These are phyloP conservation scores for Netelia fuscicornis DNA, from an alignment of 2,888 invertebrate species.

Conservation along the genomic window DNA sequence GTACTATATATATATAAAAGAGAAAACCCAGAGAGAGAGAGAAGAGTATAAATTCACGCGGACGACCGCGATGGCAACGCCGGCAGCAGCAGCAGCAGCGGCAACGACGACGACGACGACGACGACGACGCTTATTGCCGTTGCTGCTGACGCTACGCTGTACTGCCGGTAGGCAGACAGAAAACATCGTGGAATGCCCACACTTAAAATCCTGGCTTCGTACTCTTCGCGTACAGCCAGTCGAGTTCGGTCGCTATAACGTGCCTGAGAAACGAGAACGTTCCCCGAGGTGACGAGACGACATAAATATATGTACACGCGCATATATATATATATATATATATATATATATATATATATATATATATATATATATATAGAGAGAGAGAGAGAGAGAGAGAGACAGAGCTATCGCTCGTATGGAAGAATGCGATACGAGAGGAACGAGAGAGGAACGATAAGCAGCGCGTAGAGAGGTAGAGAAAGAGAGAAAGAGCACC, in stretches of 20 bases:
- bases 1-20: conserved; percentile 26
- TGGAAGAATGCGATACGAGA: conserved; percentile 15
- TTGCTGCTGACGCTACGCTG: conserved; percentile 21
- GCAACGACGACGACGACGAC: conserved; percentile 56
- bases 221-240: conserved; percentile 11
- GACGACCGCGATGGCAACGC: conserved; percentile 66
- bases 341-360: conserved; percentile 23
- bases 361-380: conserved; percentile 5
- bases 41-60: conserved; percentile 65
- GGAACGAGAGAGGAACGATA: background rate
- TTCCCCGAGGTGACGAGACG: conserved; percentile 37
- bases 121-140: conserved; percentile 65
- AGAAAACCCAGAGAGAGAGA: conserved; percentile 30
- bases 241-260: conserved; percentile 43
- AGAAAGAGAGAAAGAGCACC: background rate
- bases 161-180: conserved; percentile 53
- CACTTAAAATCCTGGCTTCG: conserved; percentile 59
- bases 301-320: conserved; percentile 3
- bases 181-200: conserved; percentile 54
- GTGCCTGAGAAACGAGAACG: conserved; percentile 57
- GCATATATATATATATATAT: conserved; percentile 2
- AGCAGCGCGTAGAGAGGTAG: background rate
- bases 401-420: background rate
- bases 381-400: background rate
- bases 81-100: conserved; percentile 43